Percentiles rank a stretch among this genome's conserved stretches.
Evolutionary conservation across 2,113 vertebrate genomes (phyloP).

Genomic region (Gila orcuttii): DNA sequence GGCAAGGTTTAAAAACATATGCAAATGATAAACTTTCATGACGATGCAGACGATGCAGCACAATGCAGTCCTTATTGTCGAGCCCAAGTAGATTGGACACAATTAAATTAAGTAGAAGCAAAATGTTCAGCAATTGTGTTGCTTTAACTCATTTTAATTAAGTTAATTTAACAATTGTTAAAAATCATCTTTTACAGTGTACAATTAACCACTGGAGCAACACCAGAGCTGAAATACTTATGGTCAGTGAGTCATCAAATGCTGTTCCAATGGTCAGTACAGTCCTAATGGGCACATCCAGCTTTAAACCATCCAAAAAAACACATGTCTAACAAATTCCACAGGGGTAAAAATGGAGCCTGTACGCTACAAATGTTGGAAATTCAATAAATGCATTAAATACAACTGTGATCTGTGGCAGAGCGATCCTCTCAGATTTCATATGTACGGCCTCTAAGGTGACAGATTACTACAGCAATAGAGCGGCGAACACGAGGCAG

Average conservation of each 20-base stretch:
- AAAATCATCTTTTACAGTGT: background rate
- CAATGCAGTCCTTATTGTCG: too few relatives aligned
- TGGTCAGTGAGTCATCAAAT: conserved; percentile 32
- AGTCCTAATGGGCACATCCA: background rate
- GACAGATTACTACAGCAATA: conserved; percentile 28
- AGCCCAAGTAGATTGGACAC: too few relatives aligned
- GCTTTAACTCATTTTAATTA: too few relatives aligned
- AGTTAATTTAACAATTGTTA: too few relatives aligned
- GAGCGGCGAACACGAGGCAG: background rate
- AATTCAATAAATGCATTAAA: conserved; percentile 19
- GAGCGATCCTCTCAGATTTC: background rate
- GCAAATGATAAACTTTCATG: too few relatives aligned
- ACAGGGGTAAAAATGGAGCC: background rate
- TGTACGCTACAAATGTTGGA: background rate
- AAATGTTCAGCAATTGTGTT: too few relatives aligned
- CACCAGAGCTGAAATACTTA: background rate
- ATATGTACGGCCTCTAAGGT: background rate
- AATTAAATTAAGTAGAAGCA: too few relatives aligned
- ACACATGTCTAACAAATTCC: background rate
- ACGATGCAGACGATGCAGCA: too few relatives aligned
- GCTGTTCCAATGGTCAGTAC: background rate
- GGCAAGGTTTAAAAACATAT: too few relatives aligned
- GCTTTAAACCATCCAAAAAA: background rate
- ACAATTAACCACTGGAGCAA: background rate
- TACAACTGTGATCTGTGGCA: background rate